Conservation (phyloP, 2,888 invertebrate species). For the Sacculina carcini region DNA sequence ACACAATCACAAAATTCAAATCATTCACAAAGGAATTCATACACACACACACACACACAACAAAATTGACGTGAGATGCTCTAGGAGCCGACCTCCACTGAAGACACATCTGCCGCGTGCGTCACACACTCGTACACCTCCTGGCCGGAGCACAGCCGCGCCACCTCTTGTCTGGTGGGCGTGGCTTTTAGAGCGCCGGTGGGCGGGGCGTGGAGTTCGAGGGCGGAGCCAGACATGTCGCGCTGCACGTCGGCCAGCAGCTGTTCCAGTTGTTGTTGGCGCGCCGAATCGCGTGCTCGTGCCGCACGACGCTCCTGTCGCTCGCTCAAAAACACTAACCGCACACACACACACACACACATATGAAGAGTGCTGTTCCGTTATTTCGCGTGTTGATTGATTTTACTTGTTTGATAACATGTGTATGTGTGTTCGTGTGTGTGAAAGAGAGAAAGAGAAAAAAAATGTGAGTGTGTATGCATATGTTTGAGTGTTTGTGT, state of each 20-base stretch:
- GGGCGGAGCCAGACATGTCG: constrained; percentile 1
- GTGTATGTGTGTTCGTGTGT: not conserved
- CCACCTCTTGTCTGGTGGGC: not conserved
- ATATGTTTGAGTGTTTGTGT: not conserved
- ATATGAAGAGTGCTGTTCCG: too few relatives aligned
- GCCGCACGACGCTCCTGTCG: not conserved
- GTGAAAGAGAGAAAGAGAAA: too few relatives aligned
- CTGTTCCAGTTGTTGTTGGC: not conserved
- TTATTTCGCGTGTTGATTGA: too few relatives aligned
- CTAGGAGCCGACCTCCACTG: not conserved
- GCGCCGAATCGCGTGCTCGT: not conserved
- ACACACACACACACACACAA: too few relatives aligned
- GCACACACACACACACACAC: not conserved
- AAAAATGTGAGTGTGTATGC: too few relatives aligned
- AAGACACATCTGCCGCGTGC: not conserved
- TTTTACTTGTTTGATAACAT: not conserved
- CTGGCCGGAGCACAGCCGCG: constrained; percentile 11
- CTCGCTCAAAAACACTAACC: constrained; percentile 2
- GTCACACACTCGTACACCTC: constrained; percentile 8
- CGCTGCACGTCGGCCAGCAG: constrained; percentile 6
- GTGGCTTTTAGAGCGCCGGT: not conserved
- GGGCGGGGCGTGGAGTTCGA: not conserved
- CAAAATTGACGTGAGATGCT: too few relatives aligned
- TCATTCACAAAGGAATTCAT: too few relatives aligned
- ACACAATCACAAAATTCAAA: not conserved